Base-by-base conservation (phyloP, 2,113 vertebrate genomes). In the Probosciger aterrimus region DNA sequence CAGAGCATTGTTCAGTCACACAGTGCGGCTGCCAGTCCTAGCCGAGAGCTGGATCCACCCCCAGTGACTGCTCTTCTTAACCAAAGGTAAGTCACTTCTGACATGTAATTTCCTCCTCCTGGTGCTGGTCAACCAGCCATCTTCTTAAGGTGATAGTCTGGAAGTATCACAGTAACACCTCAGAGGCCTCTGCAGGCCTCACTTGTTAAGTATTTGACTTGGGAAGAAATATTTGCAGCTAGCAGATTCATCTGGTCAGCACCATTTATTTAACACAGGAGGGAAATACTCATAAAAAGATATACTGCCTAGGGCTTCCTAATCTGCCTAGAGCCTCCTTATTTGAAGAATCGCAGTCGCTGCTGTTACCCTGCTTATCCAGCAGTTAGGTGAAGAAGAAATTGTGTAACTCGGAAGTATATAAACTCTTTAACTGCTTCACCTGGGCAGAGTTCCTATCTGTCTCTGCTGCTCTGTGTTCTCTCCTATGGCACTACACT, bases 1-100 rank as follows among this genome's bases (percentile, higher is more conserved):
- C n/a, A 4, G 5, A 50, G 44, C 30, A 25, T 24, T 0, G 0
- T 37, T 44, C 52, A 24, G 27, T 10, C 18, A 31, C 62, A 7
- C 39, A 12, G 62, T 3, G 11, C 17, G 15, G 55, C n/a, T 68
- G 14, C 35, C 15, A 7, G 39, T n/a, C 35, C 22, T 14, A 13
- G 44, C 37, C 0, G 0, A 79, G 39, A 22, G 64, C 64, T 65
- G 82, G n/a, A 53, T 53, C 33, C 39, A n/a, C 25, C 8, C 33
- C 31, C 4, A 2, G 2, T 14, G 9, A 28, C 10, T 11, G 20
- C 37, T 41, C 28, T 35, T 22, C 62, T 46, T 33, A 57, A 44
- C 33, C 67, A 44, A 63, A 50, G 37, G 37, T 27, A 50, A 24
- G 47, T 74, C 0, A 0, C 47, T 75, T 69, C 60, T 64, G n/a